Evolutionary conservation across 2,888 invertebrate species (phyloP), one percentile per base, ranked within the genome.

Genomic region (Tholera decimalis): DNA sequence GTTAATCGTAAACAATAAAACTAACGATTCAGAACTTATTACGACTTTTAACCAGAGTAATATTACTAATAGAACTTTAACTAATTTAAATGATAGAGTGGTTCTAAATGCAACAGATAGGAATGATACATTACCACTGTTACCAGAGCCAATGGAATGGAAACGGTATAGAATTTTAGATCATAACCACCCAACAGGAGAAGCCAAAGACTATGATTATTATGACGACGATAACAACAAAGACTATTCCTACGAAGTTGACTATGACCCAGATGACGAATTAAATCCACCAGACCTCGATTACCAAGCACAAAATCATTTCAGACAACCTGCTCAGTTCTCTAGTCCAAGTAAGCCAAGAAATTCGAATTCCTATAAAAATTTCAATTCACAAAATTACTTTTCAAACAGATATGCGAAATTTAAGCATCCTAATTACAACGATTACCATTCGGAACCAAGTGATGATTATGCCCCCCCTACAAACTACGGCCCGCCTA

Each of bases 141-240:
- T 86, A 53, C 88, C 89, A 24, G 79, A 57, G 35, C 78, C 90
- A 37, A 88, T 89, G 67, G 79, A 85, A 62, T 80, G 90, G 49
- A 85, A 81, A 83, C 80, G 88, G 60, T 67, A 79, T 64, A 83
- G 80, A 54, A 26, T 39, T 8, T 53, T 67, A 4, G 41, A 72
- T 22, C 49, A 53, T n/a, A 13, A 57, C 15, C 71, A 74, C 11
- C 39, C 67, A 43, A 30, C 68, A 55, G 80, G 82, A 4, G 82
- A 70, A 58, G 79, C 82, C 18, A 80, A 58, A 50, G 83, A 81
- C 7, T 77, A 78, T 58, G 80, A 86, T 15, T 79, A 83, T 41
- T 76, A 83, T 1, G 60, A 64, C 4, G 77, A 85, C 15, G 76
- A 82, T 35, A 75, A 43, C 41, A 77, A 73, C 20, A 70, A 59